Base-by-base conservation (phyloP, 1,140 invertebrate species). In the Dryas iulia region DNA sequence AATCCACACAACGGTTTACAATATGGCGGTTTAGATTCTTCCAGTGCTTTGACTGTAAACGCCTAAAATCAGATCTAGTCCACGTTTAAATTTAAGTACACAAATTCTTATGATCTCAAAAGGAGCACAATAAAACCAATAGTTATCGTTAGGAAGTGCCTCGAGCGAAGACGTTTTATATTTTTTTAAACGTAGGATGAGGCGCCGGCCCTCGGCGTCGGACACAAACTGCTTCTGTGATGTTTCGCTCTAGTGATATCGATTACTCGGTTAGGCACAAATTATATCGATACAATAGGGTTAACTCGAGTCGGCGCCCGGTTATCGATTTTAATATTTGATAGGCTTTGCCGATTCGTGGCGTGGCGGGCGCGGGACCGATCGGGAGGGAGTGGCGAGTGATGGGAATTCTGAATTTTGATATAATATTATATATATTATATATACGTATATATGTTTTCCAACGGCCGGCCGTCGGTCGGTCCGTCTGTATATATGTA, bases 161-260 rank as follows among this genome's bases (percentile, higher is more conserved):
- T 91, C 76, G 57, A 71, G 68, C 81, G 78, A 73, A 25, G 53
- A 26, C 81, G 83, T 89, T 91, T 90, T 88, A 86, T 90, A 89
- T 89, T 81, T 89, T 84, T 87, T 89, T 88, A 84, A 83, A 80
- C 59, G 78, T 76, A 78, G 79, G 74, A 57, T 56, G 71, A 66
- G 73, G 76, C 79, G 80, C 76, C 76, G 76, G 77, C 73, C 73
- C 81, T 80, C 72, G 72, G 84, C 82, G 81, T 84, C 72, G 80
- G 83, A 86, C 81, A 89, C 86, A 74, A 83, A 78, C 74, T 76
- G 88, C 88, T 90, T 90, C 85, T 90, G 88, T 88, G 86, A 89
- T 90, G 87, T 86, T 83, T 83, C 78, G 86, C 86, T 88, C 73
- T 87, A 88, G 86, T 82, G 79, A 82, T 83, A 83, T 77, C 76